Evolutionary conservation across 2,113 vertebrate genomes (phyloP), one percentile per base, ranked within the genome.

Genomic region (Hemicordylus capensis): DNA sequence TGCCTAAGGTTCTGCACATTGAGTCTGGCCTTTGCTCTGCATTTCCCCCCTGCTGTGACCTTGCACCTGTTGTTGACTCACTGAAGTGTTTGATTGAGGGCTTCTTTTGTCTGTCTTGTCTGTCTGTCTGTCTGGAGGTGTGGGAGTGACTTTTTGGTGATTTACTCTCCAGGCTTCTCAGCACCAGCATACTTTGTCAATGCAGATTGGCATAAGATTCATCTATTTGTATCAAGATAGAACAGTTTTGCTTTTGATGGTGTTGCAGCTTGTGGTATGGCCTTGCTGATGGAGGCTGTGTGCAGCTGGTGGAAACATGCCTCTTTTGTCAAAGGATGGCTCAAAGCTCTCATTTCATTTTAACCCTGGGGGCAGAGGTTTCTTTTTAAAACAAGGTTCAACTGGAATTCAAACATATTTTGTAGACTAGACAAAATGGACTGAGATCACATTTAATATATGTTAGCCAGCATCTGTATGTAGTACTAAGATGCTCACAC

Each of bases 321-420:
- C 1, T 10, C 79, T 87, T 91, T 79, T 31, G 76, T 34, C 26
- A 80, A 91, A 83, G 48, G 81, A 76, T 76, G 78, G 39, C 39
- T 89, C 67, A 78, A 88, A 82, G 59, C 56, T 90, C 90, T 90
- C 90, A 56, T 84, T 93, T 70, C 78, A 34, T 12, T 70, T 83
- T 91, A 66, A 59, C 84, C 63, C 66, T 24, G 82, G 54, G 15
- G 22, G 31, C 56, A 58, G 54, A 39, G 58, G 54, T 10, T 37
- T 39, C 37, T 76, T 22, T 58, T 72, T 82, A 58, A 82, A 58
- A 42, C 61, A 44, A 51, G 44, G 19, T 26, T 84, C n/a, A n/a
- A n/a, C n/a, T n/a, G n/a, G n/a, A n/a, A n/a, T n/a, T n/a, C n/a
- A n/a, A n/a, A n/a, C n/a, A n/a, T n/a, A n/a, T n/a, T n/a, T n/a